phyloP scores from a whole-genome alignment of 2,888 invertebrate species.

The Philaethria dido region DNA sequence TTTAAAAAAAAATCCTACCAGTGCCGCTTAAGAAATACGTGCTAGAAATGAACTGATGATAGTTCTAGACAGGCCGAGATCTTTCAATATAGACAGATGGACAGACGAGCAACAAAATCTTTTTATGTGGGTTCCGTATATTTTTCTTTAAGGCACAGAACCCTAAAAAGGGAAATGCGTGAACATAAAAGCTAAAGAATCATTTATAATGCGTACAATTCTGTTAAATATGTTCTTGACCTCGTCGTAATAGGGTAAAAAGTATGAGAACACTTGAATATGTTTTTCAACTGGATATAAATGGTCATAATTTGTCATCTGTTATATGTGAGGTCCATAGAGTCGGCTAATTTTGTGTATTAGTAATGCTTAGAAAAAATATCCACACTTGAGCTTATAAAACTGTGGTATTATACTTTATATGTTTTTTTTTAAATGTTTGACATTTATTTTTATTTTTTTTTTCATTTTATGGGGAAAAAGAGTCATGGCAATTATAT shows the following conservation, averaged over 20 bases:
- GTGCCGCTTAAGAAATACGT: too few relatives aligned
- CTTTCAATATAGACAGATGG: too few relatives aligned
- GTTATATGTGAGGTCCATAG: neutral
- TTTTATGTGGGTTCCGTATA: too few relatives aligned
- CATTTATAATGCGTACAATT: neutral
- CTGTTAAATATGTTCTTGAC: neutral
- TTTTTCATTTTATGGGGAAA: too few relatives aligned
- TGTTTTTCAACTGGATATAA: slow-evolving; percentile 10
- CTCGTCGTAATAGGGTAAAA: neutral
- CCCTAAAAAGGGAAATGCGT: neutral
- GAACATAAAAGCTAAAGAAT: neutral
- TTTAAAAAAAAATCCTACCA: too few relatives aligned
- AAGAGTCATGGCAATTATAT: too few relatives aligned
- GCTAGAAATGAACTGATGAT: too few relatives aligned
- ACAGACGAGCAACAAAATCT: too few relatives aligned
- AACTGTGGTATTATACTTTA: neutral
- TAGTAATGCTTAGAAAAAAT: neutral
- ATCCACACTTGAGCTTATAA: neutral
- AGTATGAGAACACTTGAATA: neutral
- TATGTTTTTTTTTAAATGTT: too few relatives aligned
- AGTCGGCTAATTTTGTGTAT: neutral
- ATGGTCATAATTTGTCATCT: slow-evolving; percentile 18
- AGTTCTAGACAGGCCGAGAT: too few relatives aligned
- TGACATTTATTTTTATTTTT: too few relatives aligned
- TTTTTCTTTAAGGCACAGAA: too few relatives aligned